Evolutionary conservation across 2,797 vertebrate genomes (phyloP), one percentile per base, ranked within the genome.

Genomic region (Rhodeus uyekii): DNA sequence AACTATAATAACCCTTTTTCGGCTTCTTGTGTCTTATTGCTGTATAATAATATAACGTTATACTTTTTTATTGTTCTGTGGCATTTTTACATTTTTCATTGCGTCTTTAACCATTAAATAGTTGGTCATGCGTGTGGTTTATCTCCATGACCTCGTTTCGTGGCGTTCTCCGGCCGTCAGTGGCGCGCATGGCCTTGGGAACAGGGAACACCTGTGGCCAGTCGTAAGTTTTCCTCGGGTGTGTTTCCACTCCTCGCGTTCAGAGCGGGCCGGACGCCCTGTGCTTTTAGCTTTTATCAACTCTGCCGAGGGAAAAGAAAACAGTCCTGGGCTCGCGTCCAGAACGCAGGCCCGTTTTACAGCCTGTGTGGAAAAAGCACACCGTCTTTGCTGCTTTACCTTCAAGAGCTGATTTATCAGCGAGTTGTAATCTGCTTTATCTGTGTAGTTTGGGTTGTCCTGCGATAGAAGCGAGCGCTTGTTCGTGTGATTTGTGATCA

Each of bases 201-300:
- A n/a, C 39, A 72, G 67, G 42, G 44, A 32, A 63, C 58, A 76
- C 42, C 48, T 76, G 75, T 84, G 77, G 72, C n/a, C 68, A 39
- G n/a, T 67, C 39, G 64, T 48, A 60, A 34, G 84, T 87, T 58
- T 72, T 44, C 64, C 63, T 44, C 24, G 39, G 3, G 7, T 82
- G 50, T 68, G 55, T 13, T 12, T 55, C 50, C 44, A 16, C 44
- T 18, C 46, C 46, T 48, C 46, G 46, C 3, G 46, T 55, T 22
- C 16, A 39, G 27, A 16, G 32, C 24, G 42, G 39, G 5, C 53
- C 24, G 29, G 53, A 6, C 48, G 61, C 27, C 50, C 29, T 82
- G 60, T 50, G 73, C 12, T 2, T 76, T 83, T 65, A 61, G 74
- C 48, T 65, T 85, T 82, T 76, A 85, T 87, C 83, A 82, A 32